phyloP scores from a whole-genome alignment of 2,888 invertebrate genomes.

The Heliconius hortense region DNA sequence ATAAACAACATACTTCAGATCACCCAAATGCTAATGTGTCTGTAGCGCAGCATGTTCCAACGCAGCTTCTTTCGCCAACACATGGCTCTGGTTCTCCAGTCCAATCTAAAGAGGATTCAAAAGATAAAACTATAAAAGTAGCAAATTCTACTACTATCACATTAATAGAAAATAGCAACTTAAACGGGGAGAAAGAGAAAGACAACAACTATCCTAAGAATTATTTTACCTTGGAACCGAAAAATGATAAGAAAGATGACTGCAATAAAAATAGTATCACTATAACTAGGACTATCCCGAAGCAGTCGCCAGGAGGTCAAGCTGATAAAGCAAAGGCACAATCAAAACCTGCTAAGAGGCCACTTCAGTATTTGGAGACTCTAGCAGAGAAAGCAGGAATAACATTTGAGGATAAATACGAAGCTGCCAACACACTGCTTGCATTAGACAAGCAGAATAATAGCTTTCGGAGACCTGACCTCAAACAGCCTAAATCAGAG shows the following conservation, averaged over 20 bases:
- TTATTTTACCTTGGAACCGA: slow-evolving; percentile 72
- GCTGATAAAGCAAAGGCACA: slow-evolving; percentile 62
- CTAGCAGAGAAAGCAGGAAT: slow-evolving; percentile 88
- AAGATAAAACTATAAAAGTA: slow-evolving; percentile 73
- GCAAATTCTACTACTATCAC: slow-evolving; percentile 76
- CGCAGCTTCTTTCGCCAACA: slow-evolving; percentile 66
- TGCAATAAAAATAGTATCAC: slow-evolving; percentile 78
- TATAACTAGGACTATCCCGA: slow-evolving; percentile 70
- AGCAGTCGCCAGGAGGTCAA: slow-evolving; percentile 63
- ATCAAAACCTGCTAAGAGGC: slow-evolving; percentile 64
- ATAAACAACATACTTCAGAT: slow-evolving; percentile 60
- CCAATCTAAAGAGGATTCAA: slow-evolving; percentile 66
- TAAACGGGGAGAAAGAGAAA: slow-evolving; percentile 70
- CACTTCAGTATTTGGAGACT: slow-evolving; percentile 86
- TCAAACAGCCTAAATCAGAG: slow-evolving; percentile 70
- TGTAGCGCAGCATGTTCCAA: slow-evolving; percentile 70
- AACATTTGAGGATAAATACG: slow-evolving; percentile 88
- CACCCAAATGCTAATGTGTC: slow-evolving; percentile 57
- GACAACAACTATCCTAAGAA: slow-evolving; percentile 69
- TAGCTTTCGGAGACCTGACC: slow-evolving; percentile 67
- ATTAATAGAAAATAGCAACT: slow-evolving; percentile 66
- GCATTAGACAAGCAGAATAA: slow-evolving; percentile 85
- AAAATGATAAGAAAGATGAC: slow-evolving; percentile 76
- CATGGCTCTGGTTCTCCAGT: slow-evolving; percentile 56
- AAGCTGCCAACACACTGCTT: slow-evolving; percentile 84